Percentiles rank a stretch among this genome's conserved stretches.
Evolutionary conservation across 2,113 vertebrate species (phyloP).

Genomic region (Alligator sinensis): DNA sequence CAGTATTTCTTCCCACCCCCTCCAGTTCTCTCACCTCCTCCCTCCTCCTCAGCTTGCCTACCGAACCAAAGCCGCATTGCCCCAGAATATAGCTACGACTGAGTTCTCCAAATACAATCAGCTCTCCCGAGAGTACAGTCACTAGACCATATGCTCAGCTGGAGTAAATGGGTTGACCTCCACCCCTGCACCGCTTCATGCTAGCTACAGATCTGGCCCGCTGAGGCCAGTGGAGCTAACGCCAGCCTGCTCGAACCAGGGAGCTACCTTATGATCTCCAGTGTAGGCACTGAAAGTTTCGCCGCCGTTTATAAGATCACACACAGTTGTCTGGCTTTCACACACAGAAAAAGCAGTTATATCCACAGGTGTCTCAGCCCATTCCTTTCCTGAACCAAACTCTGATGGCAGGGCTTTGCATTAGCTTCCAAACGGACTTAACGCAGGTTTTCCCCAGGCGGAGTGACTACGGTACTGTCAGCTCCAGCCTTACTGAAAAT

Average conservation of each 20-base stretch:
- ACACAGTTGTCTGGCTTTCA: too few relatives aligned
- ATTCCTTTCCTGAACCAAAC: background rate
- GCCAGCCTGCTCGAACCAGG: too few relatives aligned
- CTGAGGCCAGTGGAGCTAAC: background rate
- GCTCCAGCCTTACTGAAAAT: background rate
- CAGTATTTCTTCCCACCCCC: too few relatives aligned
- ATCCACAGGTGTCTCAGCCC: background rate
- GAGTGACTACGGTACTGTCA: background rate
- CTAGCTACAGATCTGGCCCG: accelerated
- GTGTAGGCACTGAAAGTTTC: too few relatives aligned
- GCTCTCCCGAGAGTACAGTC: background rate
- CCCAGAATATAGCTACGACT: background rate
- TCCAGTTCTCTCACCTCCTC: too few relatives aligned
- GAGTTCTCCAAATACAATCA: background rate
- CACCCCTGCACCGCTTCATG: background rate
- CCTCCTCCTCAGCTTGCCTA: too few relatives aligned
- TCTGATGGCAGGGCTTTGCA: background rate
- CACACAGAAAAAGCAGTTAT: too few relatives aligned
- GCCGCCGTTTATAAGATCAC: too few relatives aligned
- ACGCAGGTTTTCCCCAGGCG: accelerated
- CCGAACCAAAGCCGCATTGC: background rate
- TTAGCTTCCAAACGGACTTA: background rate
- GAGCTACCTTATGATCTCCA: too few relatives aligned
- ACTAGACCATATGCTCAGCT: background rate
- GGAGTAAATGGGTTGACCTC: background rate